These are phyloP conservation scores for Solen grandis DNA, from an alignment of 1,140 invertebrate genomes.

Conservation along the genomic window DNA sequence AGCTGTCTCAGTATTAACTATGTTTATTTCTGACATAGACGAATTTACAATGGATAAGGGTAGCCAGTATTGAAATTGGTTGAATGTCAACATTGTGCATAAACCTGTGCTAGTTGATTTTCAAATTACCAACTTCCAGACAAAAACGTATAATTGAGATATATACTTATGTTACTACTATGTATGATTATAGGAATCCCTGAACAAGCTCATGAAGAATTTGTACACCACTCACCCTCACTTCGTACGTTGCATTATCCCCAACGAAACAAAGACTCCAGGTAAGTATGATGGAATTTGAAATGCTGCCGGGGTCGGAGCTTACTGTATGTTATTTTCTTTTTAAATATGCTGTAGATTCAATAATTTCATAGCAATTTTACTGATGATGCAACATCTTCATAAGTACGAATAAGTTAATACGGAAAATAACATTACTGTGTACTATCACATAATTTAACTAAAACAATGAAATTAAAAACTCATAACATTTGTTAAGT, in stretches of 20 bases:
- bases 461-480: no score
- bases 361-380: no score
- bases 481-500: no score
- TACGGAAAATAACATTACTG: no score
- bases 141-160: neutral
- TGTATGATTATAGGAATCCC: constrained; percentile 58
- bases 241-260: constrained; percentile 99
- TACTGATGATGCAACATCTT: no score
- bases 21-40: neutral
- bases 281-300: constrained; percentile 72
- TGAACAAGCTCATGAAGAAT: constrained; percentile 90
- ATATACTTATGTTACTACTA: neutral
- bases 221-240: constrained; percentile 97
- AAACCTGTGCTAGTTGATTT: neutral
- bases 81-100: neutral
- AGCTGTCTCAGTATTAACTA: no score
- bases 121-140: neutral
- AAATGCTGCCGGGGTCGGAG: neutral
- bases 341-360: no score
- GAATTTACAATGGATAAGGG: neutral
- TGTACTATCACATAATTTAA: no score
- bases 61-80: neutral
- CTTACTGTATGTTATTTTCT: no score
- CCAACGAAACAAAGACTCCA: constrained; percentile 97
- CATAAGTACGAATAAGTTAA: no score